phyloP scores from a whole-genome alignment of 2,888 invertebrate genomes.

The Pachycephus smyrnensis region DNA sequence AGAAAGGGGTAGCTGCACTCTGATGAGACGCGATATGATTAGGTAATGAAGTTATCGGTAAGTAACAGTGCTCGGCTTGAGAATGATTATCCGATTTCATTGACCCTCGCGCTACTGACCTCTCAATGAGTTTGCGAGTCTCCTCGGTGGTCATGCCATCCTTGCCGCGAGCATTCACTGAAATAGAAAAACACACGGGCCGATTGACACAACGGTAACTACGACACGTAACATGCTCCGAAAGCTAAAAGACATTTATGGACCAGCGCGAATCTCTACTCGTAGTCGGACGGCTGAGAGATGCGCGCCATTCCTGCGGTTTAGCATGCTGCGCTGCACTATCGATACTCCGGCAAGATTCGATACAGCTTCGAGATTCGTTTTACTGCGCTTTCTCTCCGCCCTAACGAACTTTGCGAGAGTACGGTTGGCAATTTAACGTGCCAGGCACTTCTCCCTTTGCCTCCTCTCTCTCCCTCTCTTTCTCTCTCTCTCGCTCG shows the following conservation, averaged over 20 bases:
- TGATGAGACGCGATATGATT: too few species aligned
- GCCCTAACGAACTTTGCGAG: too few species aligned
- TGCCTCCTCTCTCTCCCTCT: too few species aligned
- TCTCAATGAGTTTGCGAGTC: slow-evolving; percentile 97
- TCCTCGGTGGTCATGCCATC: slow-evolving; percentile 95
- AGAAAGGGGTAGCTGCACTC: too few species aligned
- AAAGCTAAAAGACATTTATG: slow-evolving; percentile 9
- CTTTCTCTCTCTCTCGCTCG: too few species aligned
- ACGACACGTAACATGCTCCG: slow-evolving; percentile 56
- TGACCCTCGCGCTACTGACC: slow-evolving; percentile 76
- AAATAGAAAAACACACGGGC: slow-evolving; percentile 73
- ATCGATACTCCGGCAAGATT: slow-evolving; percentile 19
- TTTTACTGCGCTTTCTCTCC: too few species aligned
- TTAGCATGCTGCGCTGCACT: slow-evolving; percentile 11
- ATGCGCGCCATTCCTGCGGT: slow-evolving; percentile 13
- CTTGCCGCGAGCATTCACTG: slow-evolving; percentile 79
- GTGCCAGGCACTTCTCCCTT: too few species aligned
- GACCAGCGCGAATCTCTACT: slow-evolving; percentile 15
- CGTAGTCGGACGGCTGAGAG: slow-evolving; percentile 12
- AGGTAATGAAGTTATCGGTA: too few species aligned
- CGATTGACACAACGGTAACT: slow-evolving; percentile 69
- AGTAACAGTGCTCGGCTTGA: too few species aligned
- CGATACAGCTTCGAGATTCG: neutral
- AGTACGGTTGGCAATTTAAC: too few species aligned
- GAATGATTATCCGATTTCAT: neutral